Evolutionary conservation across 1,140 invertebrate species (phyloP).

Genomic region (Aculops lycopersici): DNA sequence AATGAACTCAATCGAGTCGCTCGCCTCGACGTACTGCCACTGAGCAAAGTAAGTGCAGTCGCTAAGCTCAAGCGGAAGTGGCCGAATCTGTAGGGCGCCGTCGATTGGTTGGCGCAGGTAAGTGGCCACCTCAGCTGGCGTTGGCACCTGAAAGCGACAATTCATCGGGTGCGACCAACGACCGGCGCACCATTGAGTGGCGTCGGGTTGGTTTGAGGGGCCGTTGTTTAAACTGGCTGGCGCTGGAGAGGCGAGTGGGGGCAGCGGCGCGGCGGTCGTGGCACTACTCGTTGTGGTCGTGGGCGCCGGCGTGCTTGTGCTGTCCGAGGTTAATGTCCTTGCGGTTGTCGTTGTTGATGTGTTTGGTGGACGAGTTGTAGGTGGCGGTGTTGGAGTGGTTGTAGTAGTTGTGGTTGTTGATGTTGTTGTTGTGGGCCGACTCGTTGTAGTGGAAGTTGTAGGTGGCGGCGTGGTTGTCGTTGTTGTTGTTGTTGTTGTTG

Average conservation of each 20-base stretch:
- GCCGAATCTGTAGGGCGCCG: neutral
- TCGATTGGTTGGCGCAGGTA: neutral
- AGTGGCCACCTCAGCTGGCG: no score
- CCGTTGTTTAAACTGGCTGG: neutral
- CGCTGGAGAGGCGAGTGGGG: neutral
- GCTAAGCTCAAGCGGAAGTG: no score
- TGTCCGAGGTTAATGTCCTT: neutral
- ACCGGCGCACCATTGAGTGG: neutral
- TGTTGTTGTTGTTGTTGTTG: no score
- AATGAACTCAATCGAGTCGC: conserved; percentile 47
- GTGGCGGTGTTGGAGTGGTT: neutral
- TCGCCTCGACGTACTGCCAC: conserved; percentile 43
- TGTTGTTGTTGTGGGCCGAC: neutral
- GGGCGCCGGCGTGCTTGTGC: neutral
- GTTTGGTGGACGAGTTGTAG: neutral
- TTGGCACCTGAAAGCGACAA: neutral
- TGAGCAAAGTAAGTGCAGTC: conserved; percentile 41
- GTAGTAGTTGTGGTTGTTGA: neutral
- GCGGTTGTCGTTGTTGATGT: neutral
- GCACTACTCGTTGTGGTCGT: neutral
- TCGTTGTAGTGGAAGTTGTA: neutral
- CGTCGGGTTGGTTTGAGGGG: neutral
- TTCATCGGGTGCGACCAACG: neutral
- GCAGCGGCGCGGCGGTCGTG: neutral
- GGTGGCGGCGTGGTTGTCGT: conserved; percentile 2